phyloP scores from a whole-genome alignment of 2,113 vertebrate species.

The Himantopus leucocephalus region DNA sequence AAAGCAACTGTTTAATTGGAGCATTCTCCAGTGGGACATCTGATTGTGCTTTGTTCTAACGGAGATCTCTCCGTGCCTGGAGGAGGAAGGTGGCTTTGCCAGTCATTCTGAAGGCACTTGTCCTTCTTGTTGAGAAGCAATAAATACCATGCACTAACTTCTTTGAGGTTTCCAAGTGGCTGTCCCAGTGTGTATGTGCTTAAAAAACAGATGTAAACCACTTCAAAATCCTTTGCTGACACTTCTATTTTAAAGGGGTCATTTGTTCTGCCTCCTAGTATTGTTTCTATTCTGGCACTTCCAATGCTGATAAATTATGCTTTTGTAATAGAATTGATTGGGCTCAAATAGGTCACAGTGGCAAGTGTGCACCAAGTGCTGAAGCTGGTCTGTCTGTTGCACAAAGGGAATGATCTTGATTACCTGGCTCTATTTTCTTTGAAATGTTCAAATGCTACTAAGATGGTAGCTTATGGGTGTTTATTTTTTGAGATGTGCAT shows the following conservation, averaged over 20 bases:
- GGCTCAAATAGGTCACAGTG: not conserved
- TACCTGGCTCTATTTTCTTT: not conserved
- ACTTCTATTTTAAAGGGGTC: not conserved
- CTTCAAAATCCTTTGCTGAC: not conserved
- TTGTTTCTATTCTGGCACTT: not conserved
- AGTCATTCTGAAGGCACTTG: not conserved
- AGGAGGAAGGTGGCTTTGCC: slow-evolving; percentile 30
- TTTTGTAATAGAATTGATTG: not conserved
- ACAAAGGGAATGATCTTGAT: not conserved
- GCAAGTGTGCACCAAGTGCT: not conserved
- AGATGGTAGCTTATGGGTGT: not conserved
- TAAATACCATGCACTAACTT: not conserved
- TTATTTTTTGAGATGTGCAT: not conserved
- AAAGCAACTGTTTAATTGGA: slow-evolving; percentile 4
- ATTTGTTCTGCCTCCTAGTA: not conserved
- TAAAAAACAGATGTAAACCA: not conserved
- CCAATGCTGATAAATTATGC: not conserved
- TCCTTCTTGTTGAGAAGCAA: not conserved
- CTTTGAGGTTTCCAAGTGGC: not conserved
- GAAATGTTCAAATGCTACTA: not conserved
- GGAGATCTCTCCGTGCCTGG: not conserved
- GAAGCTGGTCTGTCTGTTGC: not conserved
- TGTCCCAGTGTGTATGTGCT: not conserved
- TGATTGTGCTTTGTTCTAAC: slow-evolving; percentile 23
- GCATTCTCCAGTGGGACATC: not conserved